Evolutionary conservation across 1,140 invertebrate genomes (phyloP).

Genomic region (Penaeus chinensis): DNA sequence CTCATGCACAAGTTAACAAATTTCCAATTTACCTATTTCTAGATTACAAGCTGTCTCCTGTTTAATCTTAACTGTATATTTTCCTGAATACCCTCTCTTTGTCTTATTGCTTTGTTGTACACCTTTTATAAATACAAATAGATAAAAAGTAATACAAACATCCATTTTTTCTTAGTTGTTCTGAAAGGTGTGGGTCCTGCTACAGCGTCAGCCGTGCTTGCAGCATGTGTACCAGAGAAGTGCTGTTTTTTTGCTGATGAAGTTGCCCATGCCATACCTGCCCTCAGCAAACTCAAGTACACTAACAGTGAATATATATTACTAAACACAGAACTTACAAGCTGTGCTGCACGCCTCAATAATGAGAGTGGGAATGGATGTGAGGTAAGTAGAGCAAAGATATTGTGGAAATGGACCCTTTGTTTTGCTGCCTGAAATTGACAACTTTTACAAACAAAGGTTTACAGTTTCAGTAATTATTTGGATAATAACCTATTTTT

Average conservation of each 20-base stretch:
- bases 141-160: neutral
- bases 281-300: conserved; percentile 19
- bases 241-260: conserved; percentile 44
- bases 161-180: conserved; percentile 10
- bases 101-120: too few species aligned
- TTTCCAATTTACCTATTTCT: too few species aligned
- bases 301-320: conserved; percentile 10
- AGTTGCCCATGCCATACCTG: conserved; percentile 32
- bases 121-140: neutral
- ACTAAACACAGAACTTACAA: neutral
- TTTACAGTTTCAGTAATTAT: too few species aligned
- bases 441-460: too few species aligned
- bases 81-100: too few species aligned
- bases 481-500: too few species aligned
- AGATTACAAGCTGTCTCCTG: too few species aligned
- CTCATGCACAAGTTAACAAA: too few species aligned
- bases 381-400: neutral
- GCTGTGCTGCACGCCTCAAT: conserved; percentile 37
- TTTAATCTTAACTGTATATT: too few species aligned
- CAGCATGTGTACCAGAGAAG: conserved; percentile 35
- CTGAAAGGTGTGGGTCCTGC: conserved; percentile 39
- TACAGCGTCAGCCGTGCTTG: conserved; percentile 32
- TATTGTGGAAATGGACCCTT: too few species aligned
- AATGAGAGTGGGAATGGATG: neutral
- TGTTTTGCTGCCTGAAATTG: too few species aligned